Percentiles rank a stretch among this genome's conserved stretches.
Evolutionary conservation across 1,140 invertebrate species (phyloP).

Genomic region (Diuraphis noxia): DNA sequence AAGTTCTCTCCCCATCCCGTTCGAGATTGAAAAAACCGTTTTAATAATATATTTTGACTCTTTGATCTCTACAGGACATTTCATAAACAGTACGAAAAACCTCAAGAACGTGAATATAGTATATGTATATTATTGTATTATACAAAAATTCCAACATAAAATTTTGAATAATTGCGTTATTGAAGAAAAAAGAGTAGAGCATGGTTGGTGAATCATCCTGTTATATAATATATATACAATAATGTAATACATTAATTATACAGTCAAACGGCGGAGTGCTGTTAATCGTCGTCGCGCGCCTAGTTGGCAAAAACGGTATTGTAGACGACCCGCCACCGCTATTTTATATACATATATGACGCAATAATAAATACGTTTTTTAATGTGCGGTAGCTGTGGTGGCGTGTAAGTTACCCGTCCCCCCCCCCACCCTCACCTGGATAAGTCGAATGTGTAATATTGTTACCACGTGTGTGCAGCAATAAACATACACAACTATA

Average conservation of each 20-base stretch:
- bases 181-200: neutral
- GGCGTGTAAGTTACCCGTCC: neutral
- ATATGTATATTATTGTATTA: no score
- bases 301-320: neutral
- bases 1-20: neutral
- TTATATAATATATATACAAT: no score
- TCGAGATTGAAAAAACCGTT: neutral
- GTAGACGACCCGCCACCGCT: neutral
- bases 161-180: no score
- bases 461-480: neutral
- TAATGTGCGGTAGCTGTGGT: constrained; percentile 15
- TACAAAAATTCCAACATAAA: no score
- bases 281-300: neutral
- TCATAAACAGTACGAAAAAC: no score
- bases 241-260: neutral
- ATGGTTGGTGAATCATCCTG: neutral
- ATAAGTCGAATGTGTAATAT: neutral
- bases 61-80: no score
- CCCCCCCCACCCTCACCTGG: no score
- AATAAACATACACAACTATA: neutral
- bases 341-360: neutral
- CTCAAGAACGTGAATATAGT: no score
- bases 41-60: neutral
- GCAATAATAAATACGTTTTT: constrained; percentile 1
- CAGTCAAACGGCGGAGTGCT: neutral